Base-by-base conservation (phyloP, 2,888 invertebrate species). In the Sarcophaga carnaria region DNA sequence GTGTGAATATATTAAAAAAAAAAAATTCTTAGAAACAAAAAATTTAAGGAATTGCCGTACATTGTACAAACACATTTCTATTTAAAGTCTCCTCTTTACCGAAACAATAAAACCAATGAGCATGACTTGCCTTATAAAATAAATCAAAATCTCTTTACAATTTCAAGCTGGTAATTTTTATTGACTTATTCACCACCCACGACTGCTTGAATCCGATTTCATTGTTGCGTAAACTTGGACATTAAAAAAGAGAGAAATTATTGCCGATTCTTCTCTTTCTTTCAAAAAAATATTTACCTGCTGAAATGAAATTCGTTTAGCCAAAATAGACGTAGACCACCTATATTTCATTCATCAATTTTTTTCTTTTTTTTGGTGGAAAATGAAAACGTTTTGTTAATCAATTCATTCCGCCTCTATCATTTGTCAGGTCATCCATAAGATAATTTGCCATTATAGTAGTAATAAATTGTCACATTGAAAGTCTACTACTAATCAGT, bases 401-500 rank as follows among this genome's bases (percentile, higher is more conserved):
- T 78, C 70, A 85, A 75, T 82, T 63, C 59, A 74, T 74, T 70
- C 27, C 75, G 49, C 75, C 60, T 82, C n/a, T 66, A 49, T 75
- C 59, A 82, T 78, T 82, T 85, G 69, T 79, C 78, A 70, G 75
- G 81, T 75, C 74, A 75, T 67, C 76, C 76, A 62, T 45, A 80
- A 71, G 62, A 85, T 80, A 84, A 66, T 80, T 80, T 85, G 54
- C 47, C 74, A 82, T 82, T 78, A 69, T 74, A 63, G 59, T 70
- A 74, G 70, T 77, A 85, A 78, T 69, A 79, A 85, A 79, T 75
- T 85, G 70, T 81, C 70, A 79, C 81, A 79, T 71, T 78, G 75
- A 17, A 85, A 71, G 75, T 82, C 47, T 37, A 37, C 47, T 10
- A 37, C 37, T 82, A 85, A 82, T 82, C 85, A 85, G 64, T 75